Percentiles rank a stretch among this genome's conserved stretches.
Conservation (phyloP, 2,797 vertebrate genomes). For the Spinus pinus region DNA sequence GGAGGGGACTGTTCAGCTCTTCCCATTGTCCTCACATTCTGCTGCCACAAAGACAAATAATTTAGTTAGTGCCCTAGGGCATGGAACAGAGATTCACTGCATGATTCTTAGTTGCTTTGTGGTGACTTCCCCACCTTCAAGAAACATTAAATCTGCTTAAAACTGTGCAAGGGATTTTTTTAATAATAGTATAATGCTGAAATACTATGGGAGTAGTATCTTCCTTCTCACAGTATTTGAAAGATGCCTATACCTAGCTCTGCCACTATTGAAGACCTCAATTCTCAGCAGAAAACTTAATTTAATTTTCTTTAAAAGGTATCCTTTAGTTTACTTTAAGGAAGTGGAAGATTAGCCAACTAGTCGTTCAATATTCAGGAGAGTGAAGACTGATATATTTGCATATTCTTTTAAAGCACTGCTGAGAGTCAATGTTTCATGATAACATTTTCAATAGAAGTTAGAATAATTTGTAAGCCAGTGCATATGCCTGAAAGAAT, state of each 20-base stretch:
- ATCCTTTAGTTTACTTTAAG: not conserved
- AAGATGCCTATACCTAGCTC: not conserved
- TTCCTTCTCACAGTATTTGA: not conserved
- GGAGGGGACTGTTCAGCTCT: not conserved
- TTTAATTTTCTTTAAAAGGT: not conserved
- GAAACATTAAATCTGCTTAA: not conserved
- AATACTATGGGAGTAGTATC: not conserved
- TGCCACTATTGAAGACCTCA: not conserved
- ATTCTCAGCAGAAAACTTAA: constrained; percentile 19
- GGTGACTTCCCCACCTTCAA: not conserved
- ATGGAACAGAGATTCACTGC: not conserved
- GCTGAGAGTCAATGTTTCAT: not conserved
- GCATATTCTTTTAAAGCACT: constrained; percentile 16
- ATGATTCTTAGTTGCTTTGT: not conserved
- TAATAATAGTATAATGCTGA: not conserved
- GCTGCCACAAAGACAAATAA: not conserved
- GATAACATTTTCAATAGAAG: not conserved
- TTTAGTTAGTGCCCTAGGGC: not conserved
- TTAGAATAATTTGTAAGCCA: not conserved
- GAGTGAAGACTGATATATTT: not conserved
- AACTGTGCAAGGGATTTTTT: not conserved
- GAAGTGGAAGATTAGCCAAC: not conserved
- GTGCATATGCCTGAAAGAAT: not conserved
- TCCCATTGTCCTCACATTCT: not conserved
- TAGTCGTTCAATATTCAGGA: not conserved